These are phyloP conservation scores for Esox masquinongy DNA, from an alignment of 2,797 vertebrate genomes.

Conservation along the genomic window DNA sequence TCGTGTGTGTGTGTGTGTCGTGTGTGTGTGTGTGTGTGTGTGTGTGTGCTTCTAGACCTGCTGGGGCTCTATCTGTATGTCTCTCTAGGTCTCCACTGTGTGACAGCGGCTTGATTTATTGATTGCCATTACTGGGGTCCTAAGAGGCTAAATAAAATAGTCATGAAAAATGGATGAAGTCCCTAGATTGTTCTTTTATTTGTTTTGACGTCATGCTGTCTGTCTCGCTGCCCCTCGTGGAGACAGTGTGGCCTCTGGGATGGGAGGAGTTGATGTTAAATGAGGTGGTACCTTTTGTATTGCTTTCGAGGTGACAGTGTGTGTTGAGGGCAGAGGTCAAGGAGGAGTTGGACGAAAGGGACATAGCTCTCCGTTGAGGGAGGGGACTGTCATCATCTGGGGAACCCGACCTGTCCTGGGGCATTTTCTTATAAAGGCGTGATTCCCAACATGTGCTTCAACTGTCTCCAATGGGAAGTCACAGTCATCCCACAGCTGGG, in stretches of 20 bases:
- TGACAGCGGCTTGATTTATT: conserved; percentile 85
- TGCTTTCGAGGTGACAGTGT: conserved; percentile 44
- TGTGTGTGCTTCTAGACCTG: background rate
- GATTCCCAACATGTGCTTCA: no score
- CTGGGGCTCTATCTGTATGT: conserved; percentile 13
- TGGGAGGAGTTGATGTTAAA: conserved; percentile 73
- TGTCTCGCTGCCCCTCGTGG: conserved; percentile 22
- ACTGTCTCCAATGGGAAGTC: no score
- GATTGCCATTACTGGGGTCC: conserved; percentile 78
- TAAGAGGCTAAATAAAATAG: conserved; percentile 82
- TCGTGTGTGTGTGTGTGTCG: conserved; percentile 29
- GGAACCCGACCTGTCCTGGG: background rate
- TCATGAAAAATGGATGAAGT: conserved; percentile 89
- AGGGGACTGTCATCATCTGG: background rate
- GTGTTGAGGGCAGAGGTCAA: conserved; percentile 11
- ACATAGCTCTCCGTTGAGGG: conserved; percentile 8
- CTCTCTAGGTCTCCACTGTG: conserved; percentile 79
- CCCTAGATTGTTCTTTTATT: conserved; percentile 74
- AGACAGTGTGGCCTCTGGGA: conserved; percentile 49
- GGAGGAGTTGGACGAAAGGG: conserved; percentile 19
- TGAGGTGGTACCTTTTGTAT: conserved; percentile 76
- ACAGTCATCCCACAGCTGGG: no score
- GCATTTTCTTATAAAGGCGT: no score
- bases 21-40: conserved; percentile 30
- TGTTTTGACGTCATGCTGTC: conserved; percentile 24